These are phyloP conservation scores for Vipera ursinii DNA, from an alignment of 2,797 vertebrate species.

Conservation along the genomic window DNA sequence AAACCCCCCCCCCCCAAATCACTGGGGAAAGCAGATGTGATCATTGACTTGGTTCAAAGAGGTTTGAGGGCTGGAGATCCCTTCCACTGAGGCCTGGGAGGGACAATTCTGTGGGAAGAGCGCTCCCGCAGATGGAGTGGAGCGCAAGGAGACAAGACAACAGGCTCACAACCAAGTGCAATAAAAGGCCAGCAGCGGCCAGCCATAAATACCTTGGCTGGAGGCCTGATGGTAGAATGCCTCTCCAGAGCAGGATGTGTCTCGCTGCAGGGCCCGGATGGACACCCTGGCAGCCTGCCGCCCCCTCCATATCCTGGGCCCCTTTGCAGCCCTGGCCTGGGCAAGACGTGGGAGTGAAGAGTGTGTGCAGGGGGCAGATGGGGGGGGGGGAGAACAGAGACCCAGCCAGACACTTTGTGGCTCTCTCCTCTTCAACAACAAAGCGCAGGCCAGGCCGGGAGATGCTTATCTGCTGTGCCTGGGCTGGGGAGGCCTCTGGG, in stretches of 20 bases:
- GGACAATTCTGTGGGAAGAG: constrained; percentile 17
- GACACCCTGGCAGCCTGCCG: background rate
- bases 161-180: constrained; percentile 33
- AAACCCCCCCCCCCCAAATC: background rate
- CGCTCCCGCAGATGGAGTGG: constrained; percentile 3
- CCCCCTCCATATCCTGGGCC: constrained; percentile 17
- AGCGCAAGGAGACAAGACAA: constrained; percentile 2
- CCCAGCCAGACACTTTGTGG: constrained; percentile 25
- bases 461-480: constrained; percentile 35
- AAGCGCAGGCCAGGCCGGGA: constrained; percentile 20
- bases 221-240: constrained; percentile 34
- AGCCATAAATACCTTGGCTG: constrained; percentile 41
- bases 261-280: constrained; percentile 5
- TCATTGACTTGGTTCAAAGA: constrained; percentile 36
- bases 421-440: constrained; percentile 25
- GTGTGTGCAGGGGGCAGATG: background rate
- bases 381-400: background rate
- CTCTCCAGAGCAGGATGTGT: background rate
- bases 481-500: constrained; percentile 22
- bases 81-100: constrained; percentile 15
- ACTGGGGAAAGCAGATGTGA: constrained; percentile 28
- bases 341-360: background rate
- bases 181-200: constrained; percentile 30
- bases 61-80: background rate
- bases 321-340: background rate